These are phyloP conservation scores for Sipha flava DNA, from an alignment of 1,140 invertebrate species.

Conservation along the genomic window DNA sequence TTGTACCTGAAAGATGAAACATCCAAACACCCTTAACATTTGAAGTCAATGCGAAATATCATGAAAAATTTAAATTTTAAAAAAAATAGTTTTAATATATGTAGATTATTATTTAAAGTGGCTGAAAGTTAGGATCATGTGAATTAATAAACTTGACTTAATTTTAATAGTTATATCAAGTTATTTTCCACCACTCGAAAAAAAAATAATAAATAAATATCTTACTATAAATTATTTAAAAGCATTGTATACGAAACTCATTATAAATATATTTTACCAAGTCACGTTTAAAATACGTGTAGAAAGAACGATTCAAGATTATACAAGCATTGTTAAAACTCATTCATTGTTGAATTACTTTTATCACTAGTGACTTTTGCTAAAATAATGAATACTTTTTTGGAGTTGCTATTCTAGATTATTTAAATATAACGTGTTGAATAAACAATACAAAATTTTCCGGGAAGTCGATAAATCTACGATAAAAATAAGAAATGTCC, in stretches of 20 bases:
- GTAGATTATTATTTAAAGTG: neutral
- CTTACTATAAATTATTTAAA: neutral
- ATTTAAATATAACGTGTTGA: neutral
- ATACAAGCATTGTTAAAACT: neutral
- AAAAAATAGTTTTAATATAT: no score
- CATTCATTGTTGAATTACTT: neutral
- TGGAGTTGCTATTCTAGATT: slow-evolving; percentile 35
- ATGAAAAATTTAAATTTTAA: neutral
- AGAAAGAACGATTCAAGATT: neutral
- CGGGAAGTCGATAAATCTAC: neutral
- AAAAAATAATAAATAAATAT: no score
- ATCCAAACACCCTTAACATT: neutral
- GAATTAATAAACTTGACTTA: neutral
- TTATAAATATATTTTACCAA: neutral
- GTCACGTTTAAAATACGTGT: neutral
- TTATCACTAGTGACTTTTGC: neutral
- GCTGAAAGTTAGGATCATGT: neutral
- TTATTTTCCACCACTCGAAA: neutral
- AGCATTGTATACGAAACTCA: neutral
- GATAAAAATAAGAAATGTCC: slow-evolving; percentile 3
- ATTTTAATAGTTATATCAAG: neutral
- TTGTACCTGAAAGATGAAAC: neutral
- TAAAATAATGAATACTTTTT: neutral
- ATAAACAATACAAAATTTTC: neutral
- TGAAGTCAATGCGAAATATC: neutral